phyloP scores from a whole-genome alignment of 2,888 invertebrate species.

The Endomychus coccineus region DNA sequence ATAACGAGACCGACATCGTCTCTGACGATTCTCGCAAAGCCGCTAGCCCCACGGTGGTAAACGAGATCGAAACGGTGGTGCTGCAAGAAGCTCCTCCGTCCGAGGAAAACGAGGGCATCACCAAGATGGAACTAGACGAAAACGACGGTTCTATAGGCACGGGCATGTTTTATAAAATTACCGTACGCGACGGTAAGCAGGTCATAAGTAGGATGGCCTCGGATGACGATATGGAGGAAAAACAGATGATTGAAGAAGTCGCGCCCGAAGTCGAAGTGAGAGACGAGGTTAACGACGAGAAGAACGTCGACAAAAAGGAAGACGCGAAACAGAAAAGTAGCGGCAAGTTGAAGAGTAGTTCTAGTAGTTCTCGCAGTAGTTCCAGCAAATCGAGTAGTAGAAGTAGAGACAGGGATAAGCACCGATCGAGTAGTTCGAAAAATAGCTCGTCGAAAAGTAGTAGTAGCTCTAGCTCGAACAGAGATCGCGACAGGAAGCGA shows the following conservation, averaged over 20 bases:
- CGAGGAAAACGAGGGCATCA: slow-evolving; percentile 7
- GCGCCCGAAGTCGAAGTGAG: slow-evolving; percentile 24
- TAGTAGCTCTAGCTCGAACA: slow-evolving; percentile 32
- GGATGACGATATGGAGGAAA: slow-evolving; percentile 32
- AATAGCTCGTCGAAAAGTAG: slow-evolving; percentile 35
- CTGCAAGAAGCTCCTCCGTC: slow-evolving; percentile 8
- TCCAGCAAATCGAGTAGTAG: slow-evolving; percentile 26
- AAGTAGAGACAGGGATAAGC: slow-evolving; percentile 25
- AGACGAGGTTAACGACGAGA: slow-evolving; percentile 19
- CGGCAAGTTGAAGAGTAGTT: slow-evolving; percentile 21
- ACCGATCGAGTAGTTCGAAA: slow-evolving; percentile 25
- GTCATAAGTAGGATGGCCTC: slow-evolving; percentile 52
- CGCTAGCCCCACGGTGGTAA: slow-evolving; percentile 16
- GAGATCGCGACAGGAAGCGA: slow-evolving; percentile 38
- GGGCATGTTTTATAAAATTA: slow-evolving; percentile 52
- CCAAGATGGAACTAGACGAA: slow-evolving; percentile 13
- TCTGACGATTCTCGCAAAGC: slow-evolving; percentile 9
- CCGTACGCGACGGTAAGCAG: slow-evolving; percentile 66
- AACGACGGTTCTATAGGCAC: slow-evolving; percentile 22
- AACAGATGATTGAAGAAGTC: slow-evolving; percentile 8
- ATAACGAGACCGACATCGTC: slow-evolving; percentile 12
- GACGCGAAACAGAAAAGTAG: slow-evolving; percentile 23
- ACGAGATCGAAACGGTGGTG: slow-evolving; percentile 16
- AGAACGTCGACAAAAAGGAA: slow-evolving; percentile 12
- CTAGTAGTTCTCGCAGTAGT: slow-evolving; percentile 31